A percentile compares a stretch with the other conserved stretches of the same genome.
These are phyloP conservation scores for Protomyctophum bolini DNA, from an alignment of 2,113 vertebrate species.

Conservation along the genomic window DNA sequence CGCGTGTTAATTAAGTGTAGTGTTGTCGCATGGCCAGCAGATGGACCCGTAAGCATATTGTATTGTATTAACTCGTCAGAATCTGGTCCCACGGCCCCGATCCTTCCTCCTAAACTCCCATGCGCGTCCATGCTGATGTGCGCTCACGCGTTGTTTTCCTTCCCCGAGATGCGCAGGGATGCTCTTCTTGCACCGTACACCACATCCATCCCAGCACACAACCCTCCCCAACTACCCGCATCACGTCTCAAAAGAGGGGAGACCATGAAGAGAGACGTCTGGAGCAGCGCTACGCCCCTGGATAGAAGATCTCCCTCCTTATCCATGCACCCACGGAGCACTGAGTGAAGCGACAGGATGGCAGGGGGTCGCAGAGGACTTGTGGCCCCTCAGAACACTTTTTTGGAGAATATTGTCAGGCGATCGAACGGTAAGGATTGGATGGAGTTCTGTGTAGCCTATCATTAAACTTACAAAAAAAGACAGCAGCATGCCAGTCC, in stretches of 20 bases:
- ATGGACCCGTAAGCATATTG: conserved; percentile 40
- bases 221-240: conserved; percentile 15
- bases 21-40: conserved; percentile 47
- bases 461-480: too few species aligned
- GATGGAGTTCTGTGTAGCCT: too few species aligned
- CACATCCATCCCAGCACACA: conserved; percentile 13
- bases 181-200: conserved; percentile 37
- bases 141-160: conserved; percentile 50
- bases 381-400: conserved; percentile 96
- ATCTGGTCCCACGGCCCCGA: conserved; percentile 34
- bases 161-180: conserved; percentile 57
- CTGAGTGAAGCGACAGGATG: conserved; percentile 83
- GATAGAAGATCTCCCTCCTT: conserved; percentile 53
- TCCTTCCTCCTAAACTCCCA: conserved; percentile 13
- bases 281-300: conserved; percentile 47
- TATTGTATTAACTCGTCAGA: neutral
- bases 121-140: too few species aligned
- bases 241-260: conserved; percentile 47
- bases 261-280: conserved; percentile 78
- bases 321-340: conserved; percentile 41
- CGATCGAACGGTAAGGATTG: conserved; percentile 90
- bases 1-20: conserved; percentile 18
- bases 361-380: conserved; percentile 93
- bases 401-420: conserved; percentile 95
- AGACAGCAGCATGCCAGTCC: too few species aligned